Percentiles rank a stretch among this genome's conserved stretches.
phyloP scores from a whole-genome alignment of 2,888 invertebrate genomes.

The Syrista parreyssii region DNA sequence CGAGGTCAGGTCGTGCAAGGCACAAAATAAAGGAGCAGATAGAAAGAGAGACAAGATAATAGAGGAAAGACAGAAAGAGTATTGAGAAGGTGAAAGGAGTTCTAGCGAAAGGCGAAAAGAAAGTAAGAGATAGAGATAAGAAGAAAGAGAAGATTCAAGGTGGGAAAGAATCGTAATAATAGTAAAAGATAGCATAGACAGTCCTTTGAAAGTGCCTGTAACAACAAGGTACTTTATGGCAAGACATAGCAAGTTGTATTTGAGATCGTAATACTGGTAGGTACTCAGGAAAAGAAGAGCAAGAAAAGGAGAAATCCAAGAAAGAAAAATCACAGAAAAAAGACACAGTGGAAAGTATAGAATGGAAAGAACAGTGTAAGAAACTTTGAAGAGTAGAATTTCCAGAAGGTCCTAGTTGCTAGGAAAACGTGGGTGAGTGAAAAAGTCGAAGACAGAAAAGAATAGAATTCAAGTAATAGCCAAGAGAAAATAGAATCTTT shows the following conservation, averaged over 20 bases:
- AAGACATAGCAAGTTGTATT: conserved; percentile 40
- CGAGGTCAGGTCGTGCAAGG: neutral
- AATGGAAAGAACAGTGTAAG: conserved; percentile 5
- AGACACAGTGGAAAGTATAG: conserved; percentile 6
- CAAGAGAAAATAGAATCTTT: neutral
- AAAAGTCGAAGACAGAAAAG: neutral
- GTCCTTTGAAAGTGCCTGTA: conserved; percentile 17
- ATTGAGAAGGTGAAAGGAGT: neutral
- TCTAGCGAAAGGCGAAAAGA: conserved; percentile 2
- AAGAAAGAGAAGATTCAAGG: conserved; percentile 8
- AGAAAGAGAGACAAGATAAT: conserved; percentile 1
- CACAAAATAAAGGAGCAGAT: neutral
- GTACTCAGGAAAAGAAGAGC: conserved; percentile 23
- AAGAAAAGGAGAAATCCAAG: neutral
- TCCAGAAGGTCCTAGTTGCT: neutral
- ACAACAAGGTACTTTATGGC: conserved; percentile 32
- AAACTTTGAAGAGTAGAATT: conserved; percentile 13
- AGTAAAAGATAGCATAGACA: conserved; percentile 15
- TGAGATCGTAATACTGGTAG: conserved; percentile 47
- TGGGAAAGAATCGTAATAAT: conserved; percentile 6
- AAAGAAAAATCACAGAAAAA: conserved; percentile 4
- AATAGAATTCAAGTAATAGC: neutral
- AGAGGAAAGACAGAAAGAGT: conserved; percentile 1
- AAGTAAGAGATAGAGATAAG: neutral
- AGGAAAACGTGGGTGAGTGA: neutral